Evolutionary conservation across 2,113 vertebrate species (phyloP).

Genomic region (Neogobius melanostomus): DNA sequence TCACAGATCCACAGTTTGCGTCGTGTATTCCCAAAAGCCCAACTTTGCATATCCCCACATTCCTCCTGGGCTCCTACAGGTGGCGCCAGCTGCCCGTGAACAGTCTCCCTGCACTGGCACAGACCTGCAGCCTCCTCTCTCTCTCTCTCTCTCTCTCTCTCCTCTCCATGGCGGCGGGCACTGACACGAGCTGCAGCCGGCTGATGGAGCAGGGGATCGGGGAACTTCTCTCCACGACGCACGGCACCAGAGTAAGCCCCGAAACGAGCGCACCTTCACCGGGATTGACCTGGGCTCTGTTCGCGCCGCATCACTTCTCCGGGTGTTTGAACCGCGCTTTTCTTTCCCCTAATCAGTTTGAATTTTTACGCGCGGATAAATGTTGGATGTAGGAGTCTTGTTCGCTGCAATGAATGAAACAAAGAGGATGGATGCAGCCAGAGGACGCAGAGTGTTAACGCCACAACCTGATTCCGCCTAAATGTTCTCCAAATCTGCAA

Average conservation of each 20-base stretch:
- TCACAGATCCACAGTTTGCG: too few species aligned
- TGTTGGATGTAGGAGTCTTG: slow-evolving; percentile 19
- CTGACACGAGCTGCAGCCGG: slow-evolving; percentile 11
- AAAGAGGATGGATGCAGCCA: slow-evolving; percentile 45
- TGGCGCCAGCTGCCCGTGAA: slow-evolving; percentile 25
- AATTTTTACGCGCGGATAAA: slow-evolving; percentile 9
- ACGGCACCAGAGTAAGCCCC: not conserved
- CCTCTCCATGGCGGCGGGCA: not conserved
- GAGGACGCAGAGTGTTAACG: slow-evolving; percentile 9
- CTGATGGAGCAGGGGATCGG: slow-evolving; percentile 12
- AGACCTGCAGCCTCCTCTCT: not conserved
- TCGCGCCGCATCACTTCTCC: not conserved
- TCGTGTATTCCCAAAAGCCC: too few species aligned
- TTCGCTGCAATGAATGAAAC: slow-evolving; percentile 37
- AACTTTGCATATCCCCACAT: not conserved
- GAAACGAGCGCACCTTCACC: not conserved
- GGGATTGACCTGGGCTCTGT: not conserved
- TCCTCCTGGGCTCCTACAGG: slow-evolving; percentile 49
- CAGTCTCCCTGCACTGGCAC: not conserved
- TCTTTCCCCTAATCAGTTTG: not conserved
- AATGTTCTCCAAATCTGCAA: not conserved
- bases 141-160: not conserved
- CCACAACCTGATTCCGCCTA: not conserved
- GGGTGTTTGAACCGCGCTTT: not conserved
- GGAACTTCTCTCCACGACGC: slow-evolving; percentile 30